Evolutionary conservation across 2,797 vertebrate species (phyloP).

Genomic region (Chiroxiphia lanceolata): DNA sequence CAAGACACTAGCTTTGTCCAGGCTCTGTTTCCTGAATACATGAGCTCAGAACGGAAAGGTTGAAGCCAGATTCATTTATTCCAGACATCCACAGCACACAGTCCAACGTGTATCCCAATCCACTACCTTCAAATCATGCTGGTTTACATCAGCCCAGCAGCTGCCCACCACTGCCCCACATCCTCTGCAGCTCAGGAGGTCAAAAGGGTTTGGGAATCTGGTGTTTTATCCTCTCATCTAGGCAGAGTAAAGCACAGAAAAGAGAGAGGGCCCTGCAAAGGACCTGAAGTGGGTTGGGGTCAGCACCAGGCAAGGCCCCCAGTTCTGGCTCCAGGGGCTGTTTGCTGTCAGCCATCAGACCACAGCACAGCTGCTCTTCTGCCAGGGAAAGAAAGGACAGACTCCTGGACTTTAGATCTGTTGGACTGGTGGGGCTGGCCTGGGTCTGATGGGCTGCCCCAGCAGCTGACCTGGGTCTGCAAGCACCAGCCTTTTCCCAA

Average conservation of each 20-base stretch:
- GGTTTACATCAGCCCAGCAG: neutral
- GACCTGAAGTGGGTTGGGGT: neutral
- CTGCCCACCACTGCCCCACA: neutral
- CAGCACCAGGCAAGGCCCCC: neutral
- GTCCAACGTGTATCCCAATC: neutral
- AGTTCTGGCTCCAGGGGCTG: neutral
- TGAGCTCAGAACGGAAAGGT: neutral
- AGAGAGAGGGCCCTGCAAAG: neutral
- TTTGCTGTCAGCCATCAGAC: neutral
- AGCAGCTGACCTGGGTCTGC: neutral
- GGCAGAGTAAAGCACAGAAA: neutral
- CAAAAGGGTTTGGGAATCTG: neutral
- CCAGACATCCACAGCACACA: neutral
- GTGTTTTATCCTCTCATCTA: neutral
- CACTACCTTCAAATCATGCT: accelerated
- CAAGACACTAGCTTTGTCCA: neutral
- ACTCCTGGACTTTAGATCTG: neutral
- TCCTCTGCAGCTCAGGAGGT: neutral
- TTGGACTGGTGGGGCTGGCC: neutral
- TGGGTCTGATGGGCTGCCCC: neutral
- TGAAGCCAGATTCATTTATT: neutral
- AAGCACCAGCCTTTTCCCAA: neutral
- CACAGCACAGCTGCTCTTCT: neutral
- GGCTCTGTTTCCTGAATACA: neutral
- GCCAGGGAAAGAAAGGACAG: neutral